These are phyloP conservation scores for Phataginus tricuspis DNA, from an alignment of 2,797 vertebrate species.

Conservation along the genomic window DNA sequence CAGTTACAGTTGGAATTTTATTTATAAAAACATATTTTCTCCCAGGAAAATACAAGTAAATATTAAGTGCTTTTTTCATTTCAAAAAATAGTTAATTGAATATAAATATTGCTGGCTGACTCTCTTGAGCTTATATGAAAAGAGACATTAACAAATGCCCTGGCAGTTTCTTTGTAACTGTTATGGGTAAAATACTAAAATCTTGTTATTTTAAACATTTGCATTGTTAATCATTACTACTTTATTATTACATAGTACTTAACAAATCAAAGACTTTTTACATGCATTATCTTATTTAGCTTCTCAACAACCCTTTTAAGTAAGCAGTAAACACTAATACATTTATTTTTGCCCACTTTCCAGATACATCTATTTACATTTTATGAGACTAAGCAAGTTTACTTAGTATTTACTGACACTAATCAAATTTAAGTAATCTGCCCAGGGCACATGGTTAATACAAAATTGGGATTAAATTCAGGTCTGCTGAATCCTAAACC, in stretches of 20 bases:
- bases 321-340: not conserved
- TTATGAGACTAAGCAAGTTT: not conserved
- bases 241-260: not conserved
- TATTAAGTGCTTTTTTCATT: constrained; percentile 52
- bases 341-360: not conserved
- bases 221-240: not conserved
- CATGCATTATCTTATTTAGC: not conserved
- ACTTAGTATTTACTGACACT: not conserved
- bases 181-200: not conserved
- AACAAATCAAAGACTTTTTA: not conserved
- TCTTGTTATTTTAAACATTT: not conserved
- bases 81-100: constrained; percentile 58
- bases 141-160: not conserved
- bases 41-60: constrained; percentile 43
- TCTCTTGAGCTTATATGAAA: not conserved
- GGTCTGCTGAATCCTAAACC: not conserved
- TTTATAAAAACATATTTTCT: constrained; percentile 61
- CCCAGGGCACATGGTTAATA: not conserved
- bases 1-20: constrained; percentile 67
- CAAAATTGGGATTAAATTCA: not conserved
- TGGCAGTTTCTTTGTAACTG: not conserved
- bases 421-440: not conserved
- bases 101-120: constrained; percentile 56
- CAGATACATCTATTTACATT: not conserved
- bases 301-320: not conserved